These are phyloP conservation scores for Eupelmus urozonus DNA, from an alignment of 2,888 invertebrate species.

Conservation along the genomic window DNA sequence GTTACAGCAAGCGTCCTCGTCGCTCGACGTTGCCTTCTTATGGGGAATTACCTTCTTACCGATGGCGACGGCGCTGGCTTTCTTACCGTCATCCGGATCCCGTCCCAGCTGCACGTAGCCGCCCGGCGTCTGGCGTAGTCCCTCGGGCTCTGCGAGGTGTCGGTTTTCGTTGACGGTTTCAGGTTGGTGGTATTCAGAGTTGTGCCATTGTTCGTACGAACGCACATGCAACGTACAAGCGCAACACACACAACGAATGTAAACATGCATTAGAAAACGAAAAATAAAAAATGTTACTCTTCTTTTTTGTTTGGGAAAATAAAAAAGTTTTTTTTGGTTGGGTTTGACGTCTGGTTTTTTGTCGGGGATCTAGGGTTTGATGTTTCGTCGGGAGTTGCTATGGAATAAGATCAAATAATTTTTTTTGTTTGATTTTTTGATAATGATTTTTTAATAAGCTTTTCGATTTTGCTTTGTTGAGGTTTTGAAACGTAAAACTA, in stretches of 20 bases:
- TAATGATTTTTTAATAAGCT: too few species aligned
- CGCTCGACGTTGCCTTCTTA: conserved; percentile 56
- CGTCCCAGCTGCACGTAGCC: conserved; percentile 67
- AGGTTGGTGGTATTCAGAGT: not conserved
- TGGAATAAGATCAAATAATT: too few species aligned
- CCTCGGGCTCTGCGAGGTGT: conserved; percentile 66
- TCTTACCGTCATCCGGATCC: conserved; percentile 73
- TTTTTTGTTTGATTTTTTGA: too few species aligned
- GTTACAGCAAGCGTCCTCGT: conserved; percentile 67
- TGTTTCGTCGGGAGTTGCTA: too few species aligned
- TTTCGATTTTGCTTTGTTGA: too few species aligned
- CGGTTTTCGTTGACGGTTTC: not conserved
- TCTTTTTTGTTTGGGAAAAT: too few species aligned
- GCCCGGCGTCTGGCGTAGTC: conserved; percentile 61
- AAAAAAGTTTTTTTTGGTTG: too few species aligned
- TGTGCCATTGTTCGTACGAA: not conserved
- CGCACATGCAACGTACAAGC: conserved; percentile 67
- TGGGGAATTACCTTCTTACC: conserved; percentile 61
- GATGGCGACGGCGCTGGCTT: conserved; percentile 59
- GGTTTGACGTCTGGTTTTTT: too few species aligned
- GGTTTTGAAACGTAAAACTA: too few species aligned
- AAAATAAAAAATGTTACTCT: conserved; percentile 1
- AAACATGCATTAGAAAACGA: conserved; percentile 45
- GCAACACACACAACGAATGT: conserved; percentile 38
- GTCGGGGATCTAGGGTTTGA: too few species aligned